phyloP scores from a whole-genome alignment of 2,797 vertebrate genomes.

The Tiaroga cobitis region DNA sequence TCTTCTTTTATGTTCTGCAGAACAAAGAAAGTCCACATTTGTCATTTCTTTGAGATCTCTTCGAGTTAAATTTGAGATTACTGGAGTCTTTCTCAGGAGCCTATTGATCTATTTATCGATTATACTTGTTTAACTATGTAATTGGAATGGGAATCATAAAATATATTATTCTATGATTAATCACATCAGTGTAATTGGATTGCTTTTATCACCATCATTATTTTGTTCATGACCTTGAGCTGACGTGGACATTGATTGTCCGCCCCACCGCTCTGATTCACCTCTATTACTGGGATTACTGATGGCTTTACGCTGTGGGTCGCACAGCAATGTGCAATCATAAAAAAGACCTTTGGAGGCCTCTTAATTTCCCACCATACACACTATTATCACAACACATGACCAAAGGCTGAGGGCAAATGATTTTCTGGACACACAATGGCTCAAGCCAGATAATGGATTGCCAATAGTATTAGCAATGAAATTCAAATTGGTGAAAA shows the following conservation, averaged over 20 bases:
- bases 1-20: not conserved
- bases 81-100: not conserved
- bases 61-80: not conserved
- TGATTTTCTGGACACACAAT: slow-evolving; percentile 32
- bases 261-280: slow-evolving; percentile 42
- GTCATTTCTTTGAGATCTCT: not conserved
- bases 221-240: slow-evolving; percentile 77
- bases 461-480: slow-evolving; percentile 31
- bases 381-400: slow-evolving; percentile 51
- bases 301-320: slow-evolving; percentile 51
- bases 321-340: slow-evolving; percentile 58
- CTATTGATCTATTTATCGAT: slow-evolving; percentile 28
- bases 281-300: slow-evolving; percentile 56
- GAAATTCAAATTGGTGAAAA: slow-evolving; percentile 13
- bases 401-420: slow-evolving; percentile 45
- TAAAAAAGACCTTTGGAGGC: slow-evolving; percentile 32
- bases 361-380: slow-evolving; percentile 36
- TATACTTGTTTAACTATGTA: slow-evolving; percentile 65
- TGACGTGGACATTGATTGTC: slow-evolving; percentile 72
- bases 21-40: too few relatives aligned
- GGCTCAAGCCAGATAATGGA: slow-evolving; percentile 9
- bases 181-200: slow-evolving; percentile 56
- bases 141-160: slow-evolving; percentile 57
- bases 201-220: slow-evolving; percentile 69
- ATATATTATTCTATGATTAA: slow-evolving; percentile 36